These are phyloP conservation scores for Rhynchopsitta pachyrhyncha DNA, from an alignment of 2,113 vertebrate species.

Conservation along the genomic window DNA sequence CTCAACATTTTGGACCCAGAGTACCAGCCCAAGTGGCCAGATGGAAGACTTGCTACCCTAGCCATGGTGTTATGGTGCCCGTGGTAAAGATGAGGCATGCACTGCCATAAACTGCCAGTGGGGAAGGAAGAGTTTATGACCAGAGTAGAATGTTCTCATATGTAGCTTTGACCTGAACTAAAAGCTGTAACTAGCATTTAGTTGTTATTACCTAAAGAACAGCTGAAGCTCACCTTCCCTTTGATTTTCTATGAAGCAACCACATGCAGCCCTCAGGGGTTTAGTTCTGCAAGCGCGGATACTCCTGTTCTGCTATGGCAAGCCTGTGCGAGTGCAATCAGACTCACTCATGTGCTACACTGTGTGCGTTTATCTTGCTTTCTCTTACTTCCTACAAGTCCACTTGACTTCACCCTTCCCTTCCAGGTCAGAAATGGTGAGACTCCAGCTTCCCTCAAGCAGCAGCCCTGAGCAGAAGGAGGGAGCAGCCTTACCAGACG, in stretches of 20 bases:
- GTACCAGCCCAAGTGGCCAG: no score
- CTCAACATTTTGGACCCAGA: background rate
- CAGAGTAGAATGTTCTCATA: background rate
- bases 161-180: background rate
- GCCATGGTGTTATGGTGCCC: background rate
- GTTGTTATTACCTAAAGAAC: background rate
- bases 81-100: fast-evolving
- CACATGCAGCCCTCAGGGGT: background rate
- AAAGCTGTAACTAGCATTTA: background rate
- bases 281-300: background rate
- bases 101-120: background rate
- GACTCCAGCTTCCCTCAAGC: constrained; percentile 6
- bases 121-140: background rate
- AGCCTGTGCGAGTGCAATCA: background rate
- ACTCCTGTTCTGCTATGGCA: background rate
- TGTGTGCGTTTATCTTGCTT: fast-evolving
- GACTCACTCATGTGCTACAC: background rate
- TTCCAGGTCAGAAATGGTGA: constrained; percentile 74
- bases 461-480: constrained; percentile 19
- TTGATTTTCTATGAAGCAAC: background rate
- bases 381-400: background rate
- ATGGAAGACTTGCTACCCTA: background rate
- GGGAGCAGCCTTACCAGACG: background rate
- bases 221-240: background rate
- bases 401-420: background rate